Conservation (phyloP, 2,797 vertebrate species). For the Mallotus villosus region DNA sequence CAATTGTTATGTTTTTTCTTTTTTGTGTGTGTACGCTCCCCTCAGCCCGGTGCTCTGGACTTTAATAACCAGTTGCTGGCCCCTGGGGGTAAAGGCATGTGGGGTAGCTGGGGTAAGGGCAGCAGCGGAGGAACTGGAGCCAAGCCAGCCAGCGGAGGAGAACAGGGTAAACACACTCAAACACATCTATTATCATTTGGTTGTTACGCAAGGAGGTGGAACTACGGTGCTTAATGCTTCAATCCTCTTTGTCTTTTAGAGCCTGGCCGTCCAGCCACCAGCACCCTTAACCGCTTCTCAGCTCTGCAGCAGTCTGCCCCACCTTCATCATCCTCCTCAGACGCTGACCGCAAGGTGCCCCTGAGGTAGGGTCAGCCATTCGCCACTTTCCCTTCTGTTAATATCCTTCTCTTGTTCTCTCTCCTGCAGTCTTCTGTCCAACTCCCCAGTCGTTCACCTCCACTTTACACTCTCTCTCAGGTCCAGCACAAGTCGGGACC, state of each 20-base stretch:
- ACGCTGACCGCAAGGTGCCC: conserved; percentile 85
- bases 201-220: no score
- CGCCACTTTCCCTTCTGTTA: no score
- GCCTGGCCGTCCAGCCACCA: conserved; percentile 84
- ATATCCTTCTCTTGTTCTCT: background rate
- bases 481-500: conserved; percentile 91
- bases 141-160: conserved; percentile 78
- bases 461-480: conserved; percentile 55
- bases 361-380: conserved; percentile 81
- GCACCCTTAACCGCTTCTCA: conserved; percentile 94
- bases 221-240: no score
- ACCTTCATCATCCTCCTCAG: conserved; percentile 58
- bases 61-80: conserved; percentile 93
- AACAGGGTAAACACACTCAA: conserved; percentile 60
- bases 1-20: background rate
- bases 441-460: background rate
- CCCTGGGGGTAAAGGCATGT: conserved; percentile 88
- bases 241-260: conserved; percentile 63
- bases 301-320: conserved; percentile 89
- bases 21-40: background rate
- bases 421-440: background rate
- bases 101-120: conserved; percentile 95
- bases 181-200: background rate
- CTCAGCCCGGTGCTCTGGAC: conserved; percentile 89
- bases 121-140: conserved; percentile 93